Evolutionary conservation across 2,797 vertebrate species (phyloP), one percentile per base, ranked within the genome.

Genomic region (Phrynocephalus forsythii): DNA sequence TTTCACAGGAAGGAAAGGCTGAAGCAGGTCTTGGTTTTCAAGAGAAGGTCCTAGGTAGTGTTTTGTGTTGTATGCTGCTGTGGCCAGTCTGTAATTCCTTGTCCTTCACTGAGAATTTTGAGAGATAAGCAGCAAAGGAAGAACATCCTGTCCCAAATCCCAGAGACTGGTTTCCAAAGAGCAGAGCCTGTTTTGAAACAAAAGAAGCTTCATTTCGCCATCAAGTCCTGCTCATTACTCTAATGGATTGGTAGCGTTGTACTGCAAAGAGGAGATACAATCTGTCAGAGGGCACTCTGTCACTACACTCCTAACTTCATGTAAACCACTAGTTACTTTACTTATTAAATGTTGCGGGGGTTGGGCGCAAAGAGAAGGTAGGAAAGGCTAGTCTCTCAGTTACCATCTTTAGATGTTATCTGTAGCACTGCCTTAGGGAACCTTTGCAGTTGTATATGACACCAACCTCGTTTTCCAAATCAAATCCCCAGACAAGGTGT

Each of bases 181-280:
- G 75, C 52, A 84, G 67, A 24, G 76, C 69, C 38, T 5, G 28
- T 63, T 10, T 44, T 26, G 75, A 79, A 88, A 88, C 16, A 11
- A 83, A 60, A 6, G 11, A 78, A 68, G 81, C 7, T 26, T 88
- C 81, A 56, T 71, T 83, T 83, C 75, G 66, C 38, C 33, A 88
- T 63, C 73, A 71, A 33, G 66, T 63, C 33, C n/a, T 30, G 8
- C 50, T 79, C 82, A 84, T 88, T 88, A 88, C 50, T 79, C 67
- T 88, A 79, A 83, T 71, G 76, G 79, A 72, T 83, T 78, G 81
- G 48, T 79, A 83, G 28, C 44, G 56, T 66, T 79, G 79, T 79
- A 84, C 81, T 79, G 73, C 71, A 84, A 83, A 87, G 50, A 79
- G 26, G 67, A 88, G 33, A 50, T 63, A 50, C 75, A 84, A 84